Conservation (phyloP, 2,888 invertebrate genomes). For the Eupithecia subumbrata region DNA sequence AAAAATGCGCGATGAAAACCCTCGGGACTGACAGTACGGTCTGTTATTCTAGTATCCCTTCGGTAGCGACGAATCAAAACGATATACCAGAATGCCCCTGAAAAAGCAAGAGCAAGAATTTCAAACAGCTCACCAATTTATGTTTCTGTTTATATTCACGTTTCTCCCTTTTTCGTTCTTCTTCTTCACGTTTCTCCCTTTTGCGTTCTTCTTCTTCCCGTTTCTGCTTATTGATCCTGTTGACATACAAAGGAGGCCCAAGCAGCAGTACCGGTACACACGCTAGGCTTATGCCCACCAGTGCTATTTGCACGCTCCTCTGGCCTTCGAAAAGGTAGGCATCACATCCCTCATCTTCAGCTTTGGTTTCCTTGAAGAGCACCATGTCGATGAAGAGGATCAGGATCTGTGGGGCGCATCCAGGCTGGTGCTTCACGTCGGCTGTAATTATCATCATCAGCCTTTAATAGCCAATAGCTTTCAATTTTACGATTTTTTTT, state of each 20-base stretch:
- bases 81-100: background rate
- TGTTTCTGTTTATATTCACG: too few species aligned
- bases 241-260: conserved; percentile 87
- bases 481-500: too few species aligned
- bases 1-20: too few species aligned
- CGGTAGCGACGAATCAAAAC: too few species aligned
- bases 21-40: too few species aligned
- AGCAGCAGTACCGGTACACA: conserved; percentile 90
- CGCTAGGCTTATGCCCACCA: conserved; percentile 83
- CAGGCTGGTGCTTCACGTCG: conserved; percentile 48
- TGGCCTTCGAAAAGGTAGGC: conserved; percentile 84
- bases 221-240: conserved; percentile 47
- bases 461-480: background rate
- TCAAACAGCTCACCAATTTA: background rate
- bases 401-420: conserved; percentile 89
- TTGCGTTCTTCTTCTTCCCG: background rate
- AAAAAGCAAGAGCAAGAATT: background rate
- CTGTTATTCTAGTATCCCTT: too few species aligned
- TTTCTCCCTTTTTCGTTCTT: background rate
- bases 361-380: conserved; percentile 70
- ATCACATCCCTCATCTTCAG: conserved; percentile 68
- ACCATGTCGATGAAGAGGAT: conserved; percentile 92
- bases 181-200: background rate
- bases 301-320: conserved; percentile 80
- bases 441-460: conserved; percentile 10